Evolutionary conservation across 2,113 vertebrate species (phyloP).

Genomic region (Psephotus haematonotus): DNA sequence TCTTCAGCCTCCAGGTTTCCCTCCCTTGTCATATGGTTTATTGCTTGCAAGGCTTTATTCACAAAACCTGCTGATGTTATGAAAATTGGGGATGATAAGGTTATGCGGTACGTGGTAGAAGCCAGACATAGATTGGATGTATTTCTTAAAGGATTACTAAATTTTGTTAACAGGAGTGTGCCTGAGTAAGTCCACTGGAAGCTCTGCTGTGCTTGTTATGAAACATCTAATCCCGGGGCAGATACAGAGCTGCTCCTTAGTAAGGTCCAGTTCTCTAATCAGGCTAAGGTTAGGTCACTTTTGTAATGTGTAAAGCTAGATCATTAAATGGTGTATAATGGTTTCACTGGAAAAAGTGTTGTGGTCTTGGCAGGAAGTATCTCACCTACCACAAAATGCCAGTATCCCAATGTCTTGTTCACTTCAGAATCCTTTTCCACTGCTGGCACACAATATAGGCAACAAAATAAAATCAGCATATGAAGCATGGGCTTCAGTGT

Average conservation of each 20-base stretch:
- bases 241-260: background rate
- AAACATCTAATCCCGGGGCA: constrained; percentile 24
- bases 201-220: constrained; percentile 24
- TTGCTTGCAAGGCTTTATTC: constrained; percentile 38
- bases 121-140: constrained; percentile 31
- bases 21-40: constrained; percentile 13
- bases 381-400: background rate
- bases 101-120: constrained; percentile 36
- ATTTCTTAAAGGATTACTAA: constrained; percentile 72
- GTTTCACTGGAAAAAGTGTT: background rate
- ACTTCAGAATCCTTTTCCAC: background rate
- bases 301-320: background rate
- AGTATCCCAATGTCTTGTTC: background rate
- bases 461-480: background rate
- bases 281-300: accelerated
- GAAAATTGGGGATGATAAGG: constrained; percentile 70
- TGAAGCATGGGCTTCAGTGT: background rate
- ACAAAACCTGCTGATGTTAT: constrained; percentile 52
- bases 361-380: background rate
- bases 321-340: background rate
- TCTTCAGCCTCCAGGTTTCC: background rate
- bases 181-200: constrained; percentile 32
- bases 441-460: background rate
- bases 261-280: background rate
- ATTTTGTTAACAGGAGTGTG: constrained; percentile 26